Percentiles rank a stretch among this genome's conserved stretches.
These are phyloP conservation scores for Phortica okadai DNA, from an alignment of 2,888 invertebrate genomes.

Conservation along the genomic window DNA sequence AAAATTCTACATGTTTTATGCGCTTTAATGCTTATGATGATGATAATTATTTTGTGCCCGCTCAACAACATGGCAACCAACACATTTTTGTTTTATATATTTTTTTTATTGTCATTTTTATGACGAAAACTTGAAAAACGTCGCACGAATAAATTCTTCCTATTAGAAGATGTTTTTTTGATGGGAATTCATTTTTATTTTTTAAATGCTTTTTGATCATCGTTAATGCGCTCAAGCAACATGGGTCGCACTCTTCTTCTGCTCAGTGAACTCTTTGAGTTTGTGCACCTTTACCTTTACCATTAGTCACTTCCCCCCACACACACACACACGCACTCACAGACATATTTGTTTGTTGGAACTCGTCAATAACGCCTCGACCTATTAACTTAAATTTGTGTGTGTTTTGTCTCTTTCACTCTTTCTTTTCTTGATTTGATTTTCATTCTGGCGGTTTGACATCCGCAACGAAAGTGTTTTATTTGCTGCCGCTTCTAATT, in stretches of 20 bases:
- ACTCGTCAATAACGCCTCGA: slow-evolving; percentile 23
- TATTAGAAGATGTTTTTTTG: not conserved
- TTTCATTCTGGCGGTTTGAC: not conserved
- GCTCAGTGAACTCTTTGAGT: slow-evolving; percentile 38
- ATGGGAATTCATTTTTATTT: not conserved
- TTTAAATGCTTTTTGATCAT: slow-evolving; percentile 30
- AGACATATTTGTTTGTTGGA: too few species aligned
- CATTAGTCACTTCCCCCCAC: slow-evolving; percentile 51
- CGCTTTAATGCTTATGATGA: too few species aligned
- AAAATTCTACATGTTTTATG: slow-evolving; percentile 15
- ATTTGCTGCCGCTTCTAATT: slow-evolving; percentile 12
- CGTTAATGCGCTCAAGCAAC: slow-evolving; percentile 14
- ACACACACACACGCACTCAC: slow-evolving; percentile 50
- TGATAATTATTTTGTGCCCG: too few species aligned
- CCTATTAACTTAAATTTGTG: slow-evolving; percentile 59
- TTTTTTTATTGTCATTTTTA: slow-evolving; percentile 58
- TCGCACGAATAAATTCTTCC: slow-evolving; percentile 38
- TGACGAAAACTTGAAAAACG: slow-evolving; percentile 35
- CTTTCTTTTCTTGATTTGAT: not conserved
- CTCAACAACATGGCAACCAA: too few species aligned
- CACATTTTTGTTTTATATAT: too few species aligned
- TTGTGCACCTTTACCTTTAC: slow-evolving; percentile 25
- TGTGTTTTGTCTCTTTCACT: slow-evolving; percentile 9
- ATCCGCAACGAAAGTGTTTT: slow-evolving; percentile 23
- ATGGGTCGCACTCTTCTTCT: slow-evolving; percentile 48